These are phyloP conservation scores for Scolopax rusticola DNA, from an alignment of 2,797 vertebrate genomes.

Conservation along the genomic window DNA sequence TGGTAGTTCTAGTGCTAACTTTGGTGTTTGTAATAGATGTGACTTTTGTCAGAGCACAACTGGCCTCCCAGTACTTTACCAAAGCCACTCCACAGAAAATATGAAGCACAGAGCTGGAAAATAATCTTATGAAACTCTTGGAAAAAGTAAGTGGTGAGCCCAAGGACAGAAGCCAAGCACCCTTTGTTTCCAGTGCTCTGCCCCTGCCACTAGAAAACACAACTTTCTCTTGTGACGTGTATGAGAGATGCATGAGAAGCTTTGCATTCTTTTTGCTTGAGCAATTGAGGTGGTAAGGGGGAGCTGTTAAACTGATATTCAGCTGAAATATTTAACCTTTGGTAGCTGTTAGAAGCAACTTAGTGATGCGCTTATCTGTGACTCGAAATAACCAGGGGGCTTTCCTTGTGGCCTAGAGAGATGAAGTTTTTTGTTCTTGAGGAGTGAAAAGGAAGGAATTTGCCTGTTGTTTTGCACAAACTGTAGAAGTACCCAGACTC, in stretches of 20 bases:
- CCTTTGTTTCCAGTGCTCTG: not conserved
- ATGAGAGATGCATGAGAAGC: not conserved
- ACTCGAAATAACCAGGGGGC: not conserved
- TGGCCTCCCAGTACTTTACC: not conserved
- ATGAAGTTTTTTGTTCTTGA: not conserved
- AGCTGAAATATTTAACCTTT: conserved; percentile 15
- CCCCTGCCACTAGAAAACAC: not conserved
- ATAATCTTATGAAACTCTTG: not conserved
- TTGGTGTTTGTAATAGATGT: not conserved
- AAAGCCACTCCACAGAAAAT: not conserved
- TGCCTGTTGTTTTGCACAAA: not conserved
- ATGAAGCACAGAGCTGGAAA: not conserved
- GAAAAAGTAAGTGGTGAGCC: not conserved
- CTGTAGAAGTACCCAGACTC: not conserved
- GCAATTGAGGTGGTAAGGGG: not conserved
- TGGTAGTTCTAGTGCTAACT: not conserved
- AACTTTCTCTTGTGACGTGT: not conserved
- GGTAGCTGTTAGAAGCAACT: not conserved
- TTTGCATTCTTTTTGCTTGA: not conserved
- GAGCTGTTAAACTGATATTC: not conserved
- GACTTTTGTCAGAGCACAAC: not conserved
- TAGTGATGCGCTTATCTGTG: not conserved
- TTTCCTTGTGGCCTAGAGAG: not conserved
- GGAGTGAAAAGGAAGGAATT: not conserved
- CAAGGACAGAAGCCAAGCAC: not conserved